phyloP scores from a whole-genome alignment of 1,140 invertebrate species.

The Monomorium pharaonis region DNA sequence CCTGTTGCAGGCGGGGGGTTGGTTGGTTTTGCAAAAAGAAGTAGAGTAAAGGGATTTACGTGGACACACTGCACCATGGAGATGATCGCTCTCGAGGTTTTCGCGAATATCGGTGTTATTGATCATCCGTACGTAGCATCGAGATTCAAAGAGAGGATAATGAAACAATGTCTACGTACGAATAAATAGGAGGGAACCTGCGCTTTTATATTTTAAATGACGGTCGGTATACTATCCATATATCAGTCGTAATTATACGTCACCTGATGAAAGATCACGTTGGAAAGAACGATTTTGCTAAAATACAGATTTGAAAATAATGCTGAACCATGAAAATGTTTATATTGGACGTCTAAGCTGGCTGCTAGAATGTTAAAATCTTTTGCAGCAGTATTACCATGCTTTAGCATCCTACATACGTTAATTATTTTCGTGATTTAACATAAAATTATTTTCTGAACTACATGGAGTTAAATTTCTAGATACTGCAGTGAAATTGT shows the following conservation, averaged over 20 bases:
- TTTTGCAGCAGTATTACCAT: too few relatives aligned
- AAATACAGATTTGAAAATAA: too few relatives aligned
- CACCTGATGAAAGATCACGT: neutral
- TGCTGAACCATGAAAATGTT: too few relatives aligned
- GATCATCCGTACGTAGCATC: conserved; percentile 25
- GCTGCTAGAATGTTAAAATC: too few relatives aligned
- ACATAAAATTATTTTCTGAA: too few relatives aligned
- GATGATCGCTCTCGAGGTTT: conserved; percentile 15
- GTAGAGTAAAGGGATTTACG: conserved; percentile 25
- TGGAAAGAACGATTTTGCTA: too few relatives aligned
- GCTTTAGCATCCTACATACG: too few relatives aligned
- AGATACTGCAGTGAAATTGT: too few relatives aligned
- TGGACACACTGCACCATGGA: neutral
- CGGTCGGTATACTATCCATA: neutral
- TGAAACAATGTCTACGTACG: neutral
- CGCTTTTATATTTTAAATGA: neutral
- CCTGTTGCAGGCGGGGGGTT: conserved; percentile 15
- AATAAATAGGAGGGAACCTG: neutral
- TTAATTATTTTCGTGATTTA: too few relatives aligned
- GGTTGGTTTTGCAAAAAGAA: conserved; percentile 32
- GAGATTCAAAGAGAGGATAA: conserved; percentile 33
- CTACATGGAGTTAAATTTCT: too few relatives aligned
- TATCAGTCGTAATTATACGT: neutral
- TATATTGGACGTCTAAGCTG: too few relatives aligned
- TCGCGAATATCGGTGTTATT: conserved; percentile 10